A percentile compares a stretch with the other conserved stretches of the same genome.
phyloP scores from a whole-genome alignment of 2,888 invertebrate genomes.

The Pyrgus malvae region DNA sequence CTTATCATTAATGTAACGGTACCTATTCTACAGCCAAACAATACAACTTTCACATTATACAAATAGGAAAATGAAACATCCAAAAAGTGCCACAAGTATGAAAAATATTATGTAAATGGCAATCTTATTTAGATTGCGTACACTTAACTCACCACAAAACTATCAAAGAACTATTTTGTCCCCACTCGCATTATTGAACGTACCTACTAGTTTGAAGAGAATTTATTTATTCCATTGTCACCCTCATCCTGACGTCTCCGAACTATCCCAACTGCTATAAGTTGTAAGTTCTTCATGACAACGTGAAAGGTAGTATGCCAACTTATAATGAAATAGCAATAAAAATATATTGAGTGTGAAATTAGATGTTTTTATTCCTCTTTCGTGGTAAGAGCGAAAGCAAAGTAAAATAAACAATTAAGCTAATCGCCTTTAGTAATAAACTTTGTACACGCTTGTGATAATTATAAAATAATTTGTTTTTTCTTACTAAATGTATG shows the following conservation, averaged over 20 bases:
- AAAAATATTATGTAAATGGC: not conserved
- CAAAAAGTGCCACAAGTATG: no score
- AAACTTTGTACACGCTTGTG: no score
- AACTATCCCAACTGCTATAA: not conserved
- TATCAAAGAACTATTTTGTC: constrained; percentile 8
- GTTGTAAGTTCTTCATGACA: constrained; percentile 8
- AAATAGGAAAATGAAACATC: no score
- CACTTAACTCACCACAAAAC: not conserved
- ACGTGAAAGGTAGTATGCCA: constrained; percentile 9
- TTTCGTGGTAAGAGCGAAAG: not conserved
- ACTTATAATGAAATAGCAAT: constrained; percentile 3
- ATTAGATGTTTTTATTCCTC: not conserved
- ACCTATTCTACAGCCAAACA: no score
- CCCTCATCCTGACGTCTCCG: constrained; percentile 2
- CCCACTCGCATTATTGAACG: constrained; percentile 4
- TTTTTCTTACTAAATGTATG: no score
- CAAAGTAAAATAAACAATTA: no score
- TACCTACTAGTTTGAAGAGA: constrained; percentile 1
- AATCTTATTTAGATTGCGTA: not conserved
- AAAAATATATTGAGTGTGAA: constrained; percentile 3
- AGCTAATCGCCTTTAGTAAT: no score
- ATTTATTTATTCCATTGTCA: constrained; percentile 10
- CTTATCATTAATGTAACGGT: no score
- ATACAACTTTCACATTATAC: no score
- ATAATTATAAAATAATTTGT: no score